Evolutionary conservation across 2,888 invertebrate species (phyloP).

Genomic region (Electrophaes corylata): DNA sequence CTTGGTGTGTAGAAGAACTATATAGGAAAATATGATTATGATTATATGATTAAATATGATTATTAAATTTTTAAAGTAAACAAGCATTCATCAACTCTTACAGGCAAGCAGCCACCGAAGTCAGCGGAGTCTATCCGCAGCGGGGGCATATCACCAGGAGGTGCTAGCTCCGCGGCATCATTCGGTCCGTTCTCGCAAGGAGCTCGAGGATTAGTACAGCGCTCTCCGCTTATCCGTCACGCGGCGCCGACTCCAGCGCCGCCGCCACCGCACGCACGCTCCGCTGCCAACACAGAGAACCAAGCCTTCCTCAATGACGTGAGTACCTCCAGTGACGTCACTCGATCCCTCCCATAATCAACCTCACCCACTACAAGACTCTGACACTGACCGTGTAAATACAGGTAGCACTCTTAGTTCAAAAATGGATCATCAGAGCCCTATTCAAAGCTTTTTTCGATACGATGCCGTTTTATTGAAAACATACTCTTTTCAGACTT

Average conservation of each 20-base stretch:
- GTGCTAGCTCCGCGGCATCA: slow-evolving; percentile 51
- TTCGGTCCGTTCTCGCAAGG: slow-evolving; percentile 85
- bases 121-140: slow-evolving; percentile 26
- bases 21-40: too few relatives aligned
- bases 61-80: too few relatives aligned
- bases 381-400: not conserved
- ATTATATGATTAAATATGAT: too few relatives aligned
- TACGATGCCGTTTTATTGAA: too few relatives aligned
- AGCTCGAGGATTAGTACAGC: slow-evolving; percentile 93
- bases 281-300: slow-evolving; percentile 93
- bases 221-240: slow-evolving; percentile 94
- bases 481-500: too few relatives aligned
- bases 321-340: slow-evolving; percentile 77
- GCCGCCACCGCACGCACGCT: slow-evolving; percentile 87
- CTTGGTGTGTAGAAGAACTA: too few relatives aligned
- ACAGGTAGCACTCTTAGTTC: too few relatives aligned
- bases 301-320: slow-evolving; percentile 97
- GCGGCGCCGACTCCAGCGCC: slow-evolving; percentile 86
- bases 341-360: too few relatives aligned
- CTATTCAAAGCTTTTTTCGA: too few relatives aligned
- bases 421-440: too few relatives aligned
- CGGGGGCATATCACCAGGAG: slow-evolving; percentile 37
- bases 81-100: not conserved
- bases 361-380: too few relatives aligned
- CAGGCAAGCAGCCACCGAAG: slow-evolving; percentile 60